Conservation (phyloP, 2,113 vertebrate species). For the Neogale vison region DNA sequence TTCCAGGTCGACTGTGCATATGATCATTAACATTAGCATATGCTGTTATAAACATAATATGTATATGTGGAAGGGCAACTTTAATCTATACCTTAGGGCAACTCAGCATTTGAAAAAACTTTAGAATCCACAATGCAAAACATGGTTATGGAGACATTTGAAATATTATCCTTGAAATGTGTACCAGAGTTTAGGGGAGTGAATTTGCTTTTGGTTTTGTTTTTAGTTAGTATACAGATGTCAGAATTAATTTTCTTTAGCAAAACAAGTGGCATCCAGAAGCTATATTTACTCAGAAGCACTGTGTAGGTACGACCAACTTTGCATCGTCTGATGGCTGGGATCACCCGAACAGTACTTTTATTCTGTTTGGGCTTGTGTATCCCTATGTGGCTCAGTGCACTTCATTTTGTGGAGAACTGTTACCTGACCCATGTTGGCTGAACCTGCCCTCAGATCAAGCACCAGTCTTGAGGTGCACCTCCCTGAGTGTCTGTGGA, state of each 20-base stretch:
- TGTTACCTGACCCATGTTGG: not conserved
- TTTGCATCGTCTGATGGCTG: too few species aligned
- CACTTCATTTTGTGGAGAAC: not conserved
- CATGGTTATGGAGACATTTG: not conserved
- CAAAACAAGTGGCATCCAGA: not conserved
- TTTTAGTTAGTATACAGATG: not conserved
- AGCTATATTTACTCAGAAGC: not conserved
- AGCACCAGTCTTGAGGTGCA: not conserved
- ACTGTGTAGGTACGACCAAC: accelerated
- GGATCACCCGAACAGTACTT: not conserved
- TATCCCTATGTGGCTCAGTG: not conserved
- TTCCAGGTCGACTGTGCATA: not conserved
- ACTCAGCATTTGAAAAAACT: not conserved
- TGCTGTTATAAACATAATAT: not conserved
- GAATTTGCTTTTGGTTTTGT: not conserved
- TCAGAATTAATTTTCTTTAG: not conserved
- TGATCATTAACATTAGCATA: not conserved
- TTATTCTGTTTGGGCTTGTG: not conserved
- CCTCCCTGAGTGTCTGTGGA: not conserved
- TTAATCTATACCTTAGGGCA: not conserved
- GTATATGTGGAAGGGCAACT: not conserved
- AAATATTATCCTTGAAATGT: not conserved
- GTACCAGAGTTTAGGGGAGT: not conserved
- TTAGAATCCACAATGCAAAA: not conserved
- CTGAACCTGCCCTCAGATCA: not conserved